Evolutionary conservation across 2,888 invertebrate genomes (phyloP).

Genomic region (Diadegma fenestrale): DNA sequence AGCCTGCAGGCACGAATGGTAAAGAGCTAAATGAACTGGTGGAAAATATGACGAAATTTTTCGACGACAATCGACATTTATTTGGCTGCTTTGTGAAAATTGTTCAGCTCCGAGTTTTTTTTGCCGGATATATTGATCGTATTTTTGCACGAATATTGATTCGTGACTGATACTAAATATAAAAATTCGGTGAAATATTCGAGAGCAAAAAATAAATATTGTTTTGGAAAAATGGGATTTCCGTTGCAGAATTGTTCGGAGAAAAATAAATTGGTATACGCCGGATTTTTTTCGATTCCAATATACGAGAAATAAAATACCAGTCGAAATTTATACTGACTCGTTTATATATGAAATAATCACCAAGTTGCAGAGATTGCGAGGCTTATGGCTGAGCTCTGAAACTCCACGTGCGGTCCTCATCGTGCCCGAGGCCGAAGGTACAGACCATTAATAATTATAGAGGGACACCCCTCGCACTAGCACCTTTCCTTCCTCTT

Average conservation of each 20-base stretch:
- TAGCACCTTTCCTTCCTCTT: slow-evolving; percentile 33
- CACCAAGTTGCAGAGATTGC: slow-evolving; percentile 55
- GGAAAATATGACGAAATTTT: neutral
- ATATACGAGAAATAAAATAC: slow-evolving; percentile 12
- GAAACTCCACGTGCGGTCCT: slow-evolving; percentile 76
- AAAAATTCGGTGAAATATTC: neutral
- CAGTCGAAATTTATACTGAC: slow-evolving; percentile 27
- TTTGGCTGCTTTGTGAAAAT: neutral
- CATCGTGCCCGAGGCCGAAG: slow-evolving; percentile 63
- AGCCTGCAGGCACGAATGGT: no score
- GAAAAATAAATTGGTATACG: neutral
- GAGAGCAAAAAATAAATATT: neutral
- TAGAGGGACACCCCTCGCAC: slow-evolving; percentile 68
- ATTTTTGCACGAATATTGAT: neutral
- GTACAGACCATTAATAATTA: slow-evolving; percentile 72
- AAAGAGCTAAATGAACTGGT: neutral
- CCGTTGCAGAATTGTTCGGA: neutral
- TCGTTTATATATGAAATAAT: slow-evolving; percentile 30
- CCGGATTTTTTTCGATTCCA: neutral
- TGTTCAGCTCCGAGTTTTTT: neutral
- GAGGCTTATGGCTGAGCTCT: slow-evolving; percentile 59
- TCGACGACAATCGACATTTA: neutral
- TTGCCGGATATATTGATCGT: neutral
- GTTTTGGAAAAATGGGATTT: neutral
- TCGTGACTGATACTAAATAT: no score